These are phyloP conservation scores for Dusona sp. DNA, from an alignment of 2,888 invertebrate species.

Conservation along the genomic window DNA sequence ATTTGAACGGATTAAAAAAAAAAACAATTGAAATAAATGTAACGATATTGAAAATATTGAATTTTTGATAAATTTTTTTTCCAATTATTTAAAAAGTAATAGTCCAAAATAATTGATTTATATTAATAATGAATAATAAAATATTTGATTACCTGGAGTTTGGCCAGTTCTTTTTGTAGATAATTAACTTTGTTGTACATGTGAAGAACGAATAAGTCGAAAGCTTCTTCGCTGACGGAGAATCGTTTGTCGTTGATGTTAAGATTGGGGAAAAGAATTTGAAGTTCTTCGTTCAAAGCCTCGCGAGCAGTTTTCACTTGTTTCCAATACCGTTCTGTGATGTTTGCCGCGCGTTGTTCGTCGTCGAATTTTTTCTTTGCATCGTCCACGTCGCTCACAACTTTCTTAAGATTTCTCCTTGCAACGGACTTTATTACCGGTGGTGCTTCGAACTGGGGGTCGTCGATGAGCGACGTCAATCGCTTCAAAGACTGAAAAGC, in stretches of 20 bases:
- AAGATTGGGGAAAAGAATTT: constrained; percentile 90
- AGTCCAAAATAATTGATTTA: not conserved
- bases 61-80: not conserved
- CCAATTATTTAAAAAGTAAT: too few relatives aligned
- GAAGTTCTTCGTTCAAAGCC: constrained; percentile 88
- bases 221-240: constrained; percentile 88
- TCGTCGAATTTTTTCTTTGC: constrained; percentile 88
- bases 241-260: constrained; percentile 89
- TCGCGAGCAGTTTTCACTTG: constrained; percentile 89
- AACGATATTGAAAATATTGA: not conserved
- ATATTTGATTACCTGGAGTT: constrained; percentile 86
- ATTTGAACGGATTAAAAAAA: not conserved
- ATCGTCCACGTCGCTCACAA: constrained; percentile 87
- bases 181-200: constrained; percentile 91
- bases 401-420: constrained; percentile 80
- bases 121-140: constrained; percentile 5
- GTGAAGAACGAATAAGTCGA: constrained; percentile 92
- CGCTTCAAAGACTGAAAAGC: constrained; percentile 85
- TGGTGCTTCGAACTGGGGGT: constrained; percentile 83
- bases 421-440: constrained; percentile 81
- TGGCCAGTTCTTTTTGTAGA: constrained; percentile 91
- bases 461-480: constrained; percentile 84
- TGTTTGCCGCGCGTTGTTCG: constrained; percentile 86
- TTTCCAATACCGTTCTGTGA: constrained; percentile 93
- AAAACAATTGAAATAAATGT: not conserved